Evolutionary conservation across 2,797 vertebrate genomes (phyloP).

Genomic region (Nannoperca obscura): DNA sequence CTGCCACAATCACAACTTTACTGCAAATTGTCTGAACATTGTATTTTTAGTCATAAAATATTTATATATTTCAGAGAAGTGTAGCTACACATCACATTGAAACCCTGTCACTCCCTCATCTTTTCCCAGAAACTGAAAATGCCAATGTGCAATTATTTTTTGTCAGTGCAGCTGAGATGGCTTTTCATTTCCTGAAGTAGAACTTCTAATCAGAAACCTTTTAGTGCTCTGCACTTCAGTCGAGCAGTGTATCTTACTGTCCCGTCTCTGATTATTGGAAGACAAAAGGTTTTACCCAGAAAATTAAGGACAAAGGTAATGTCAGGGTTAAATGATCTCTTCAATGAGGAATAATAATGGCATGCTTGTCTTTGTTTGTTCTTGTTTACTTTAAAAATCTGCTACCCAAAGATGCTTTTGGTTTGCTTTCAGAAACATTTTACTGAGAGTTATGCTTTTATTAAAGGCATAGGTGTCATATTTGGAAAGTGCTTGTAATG

Average conservation of each 20-base stretch:
- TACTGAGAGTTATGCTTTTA: neutral
- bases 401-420: constrained; percentile 1
- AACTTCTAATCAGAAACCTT: constrained; percentile 64
- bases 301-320: constrained; percentile 21
- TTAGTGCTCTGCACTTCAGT: constrained; percentile 46
- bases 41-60: constrained; percentile 25
- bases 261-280: constrained; percentile 30
- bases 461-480: constrained; percentile 13
- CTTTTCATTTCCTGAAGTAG: constrained; percentile 61
- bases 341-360: neutral
- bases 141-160: constrained; percentile 55
- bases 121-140: constrained; percentile 55
- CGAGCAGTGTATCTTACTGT: constrained; percentile 17
- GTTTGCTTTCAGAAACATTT: constrained; percentile 18
- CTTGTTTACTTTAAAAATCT: constrained; percentile 17
- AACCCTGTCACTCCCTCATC: constrained; percentile 34
- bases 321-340: constrained; percentile 8
- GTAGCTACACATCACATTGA: constrained; percentile 1
- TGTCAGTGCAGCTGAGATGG: constrained; percentile 42
- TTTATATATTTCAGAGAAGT: constrained; percentile 11
- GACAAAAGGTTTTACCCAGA: constrained; percentile 37
- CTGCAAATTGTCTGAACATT: constrained; percentile 9
- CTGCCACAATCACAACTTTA: neutral
- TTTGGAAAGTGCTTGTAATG: constrained; percentile 33
- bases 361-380: neutral